phyloP scores from a whole-genome alignment of 2,797 vertebrate genomes.

The Pipistrellus nathusii region DNA sequence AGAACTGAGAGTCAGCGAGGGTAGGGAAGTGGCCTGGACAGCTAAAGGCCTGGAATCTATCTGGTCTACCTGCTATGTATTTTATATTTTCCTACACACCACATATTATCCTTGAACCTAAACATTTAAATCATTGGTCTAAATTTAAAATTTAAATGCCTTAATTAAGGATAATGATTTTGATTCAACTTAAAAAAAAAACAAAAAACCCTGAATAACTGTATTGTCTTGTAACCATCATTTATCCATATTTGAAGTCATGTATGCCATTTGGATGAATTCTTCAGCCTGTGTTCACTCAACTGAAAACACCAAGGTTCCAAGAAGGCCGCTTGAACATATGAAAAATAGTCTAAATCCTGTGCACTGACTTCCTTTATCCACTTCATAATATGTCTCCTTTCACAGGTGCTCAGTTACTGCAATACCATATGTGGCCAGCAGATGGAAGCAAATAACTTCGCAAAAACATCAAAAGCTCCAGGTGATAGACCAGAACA shows the following conservation, averaged over 20 bases:
- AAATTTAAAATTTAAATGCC: neutral
- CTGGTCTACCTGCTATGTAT: neutral
- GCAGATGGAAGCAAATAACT: conserved; percentile 88
- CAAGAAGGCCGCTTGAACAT: neutral
- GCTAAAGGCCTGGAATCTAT: neutral
- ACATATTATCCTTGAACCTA: neutral
- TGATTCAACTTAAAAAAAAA: neutral
- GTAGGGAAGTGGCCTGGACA: neutral
- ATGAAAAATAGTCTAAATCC: neutral
- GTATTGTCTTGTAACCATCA: neutral
- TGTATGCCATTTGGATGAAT: neutral
- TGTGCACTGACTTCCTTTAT: neutral
- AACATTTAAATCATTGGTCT: neutral
- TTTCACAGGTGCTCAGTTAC: neutral
- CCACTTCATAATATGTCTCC: neutral
- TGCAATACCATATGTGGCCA: conserved; percentile 76
- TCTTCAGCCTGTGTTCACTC: neutral
- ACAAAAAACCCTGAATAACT: neutral
- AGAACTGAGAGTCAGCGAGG: neutral
- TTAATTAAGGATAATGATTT: neutral
- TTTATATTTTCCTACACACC: neutral
- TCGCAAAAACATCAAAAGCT: conserved; percentile 46
- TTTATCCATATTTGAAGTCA: neutral
- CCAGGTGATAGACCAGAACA: accelerated
- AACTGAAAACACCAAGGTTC: neutral